Evolutionary conservation across 2,888 invertebrate genomes (phyloP).

Genomic region (Hybos culiciformis): DNA sequence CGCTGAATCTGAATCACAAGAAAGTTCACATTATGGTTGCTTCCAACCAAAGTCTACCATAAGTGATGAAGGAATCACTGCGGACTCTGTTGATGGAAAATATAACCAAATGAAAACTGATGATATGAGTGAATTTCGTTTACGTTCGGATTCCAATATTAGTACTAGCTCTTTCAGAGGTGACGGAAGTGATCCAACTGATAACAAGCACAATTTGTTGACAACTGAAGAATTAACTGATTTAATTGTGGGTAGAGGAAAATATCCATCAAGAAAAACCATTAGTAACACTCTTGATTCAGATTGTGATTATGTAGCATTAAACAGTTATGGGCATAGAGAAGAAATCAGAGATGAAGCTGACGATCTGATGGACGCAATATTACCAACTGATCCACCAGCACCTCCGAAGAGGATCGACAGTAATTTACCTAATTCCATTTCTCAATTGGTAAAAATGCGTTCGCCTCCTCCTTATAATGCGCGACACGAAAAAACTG

Average conservation of each 20-base stretch:
- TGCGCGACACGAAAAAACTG: constrained; percentile 46
- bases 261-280: constrained; percentile 62
- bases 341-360: constrained; percentile 47
- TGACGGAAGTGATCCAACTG: constrained; percentile 79
- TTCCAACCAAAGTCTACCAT: constrained; percentile 42
- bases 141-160: constrained; percentile 63
- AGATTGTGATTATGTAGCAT: constrained; percentile 78
- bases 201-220: constrained; percentile 57
- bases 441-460: constrained; percentile 36
- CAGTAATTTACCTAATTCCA: constrained; percentile 39
- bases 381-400: constrained; percentile 42
- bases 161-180: constrained; percentile 74
- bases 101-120: constrained; percentile 36
- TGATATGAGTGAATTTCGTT: constrained; percentile 42
- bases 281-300: constrained; percentile 77
- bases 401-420: constrained; percentile 57
- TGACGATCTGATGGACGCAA: constrained; percentile 38
- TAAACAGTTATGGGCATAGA: constrained; percentile 47
- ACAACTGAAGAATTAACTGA: constrained; percentile 75
- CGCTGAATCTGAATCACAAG: constrained; percentile 41
- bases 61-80: constrained; percentile 33
- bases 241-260: constrained; percentile 64
- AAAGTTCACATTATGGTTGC: constrained; percentile 43
- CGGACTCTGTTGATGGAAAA: constrained; percentile 45
- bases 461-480: constrained; percentile 57